Evolutionary conservation across 2,888 invertebrate species (phyloP), one percentile per base, ranked within the genome.

Genomic region (Candidula unifasciata): DNA sequence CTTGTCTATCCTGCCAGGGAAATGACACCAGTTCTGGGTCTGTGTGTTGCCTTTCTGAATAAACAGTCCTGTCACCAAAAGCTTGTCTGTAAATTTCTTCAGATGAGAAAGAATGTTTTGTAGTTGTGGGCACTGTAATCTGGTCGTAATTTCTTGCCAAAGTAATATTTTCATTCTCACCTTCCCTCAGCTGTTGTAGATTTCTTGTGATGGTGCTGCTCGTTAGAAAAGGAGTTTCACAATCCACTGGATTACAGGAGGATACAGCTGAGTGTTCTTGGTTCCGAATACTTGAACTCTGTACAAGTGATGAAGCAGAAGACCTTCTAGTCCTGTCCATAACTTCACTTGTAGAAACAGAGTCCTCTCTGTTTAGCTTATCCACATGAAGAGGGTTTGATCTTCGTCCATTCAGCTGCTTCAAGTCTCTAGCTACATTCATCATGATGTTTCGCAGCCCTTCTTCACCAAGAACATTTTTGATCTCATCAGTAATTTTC

Each of bases 81-180:
- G 92, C 92, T 79, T 92, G 90, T 18, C 88, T 86, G 85, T 92
- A 92, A 73, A 92, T 92, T 84, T 92, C 91, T 87, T 90, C 89
- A 24, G 90, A 87, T n/a, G 92, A 90, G 85, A 90, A 92, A 5
- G 89, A 35, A 52, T 84, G 76, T 71, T 24, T 89, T 57, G 91
- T 89, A 82, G 90, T 90, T 83, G 87, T 88, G 18, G 90, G 86
- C 0, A 91, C 87, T 52, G 87, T 87, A 1, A 90, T 86, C 83
- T 90, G 90, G 35, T 91, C 90, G 82, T 91, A 91, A 79, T 90
- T 91, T 80, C 86, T 88, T 54, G 82, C 66, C 52, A 57, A 73
- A 33, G 74, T 71, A 30, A n/a, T 13, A 0, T 71, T 64, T 8
- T 85, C 84, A 10, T 68, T 73, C 66, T 87, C 85, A 3, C 84